Conservation (phyloP, 2,888 invertebrate species). For the Antheraea yamamai region DNA sequence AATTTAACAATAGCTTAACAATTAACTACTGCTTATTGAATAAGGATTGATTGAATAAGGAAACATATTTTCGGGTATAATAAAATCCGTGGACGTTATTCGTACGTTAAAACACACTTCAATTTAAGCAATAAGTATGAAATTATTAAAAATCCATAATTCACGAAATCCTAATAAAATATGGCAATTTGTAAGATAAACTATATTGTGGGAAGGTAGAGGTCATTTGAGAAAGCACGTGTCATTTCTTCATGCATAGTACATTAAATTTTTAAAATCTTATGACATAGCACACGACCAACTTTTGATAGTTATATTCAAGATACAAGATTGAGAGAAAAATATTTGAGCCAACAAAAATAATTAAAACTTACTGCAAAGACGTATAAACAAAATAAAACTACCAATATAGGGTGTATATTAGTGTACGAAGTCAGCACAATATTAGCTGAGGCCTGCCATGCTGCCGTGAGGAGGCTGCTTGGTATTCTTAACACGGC, state of each 20-base stretch:
- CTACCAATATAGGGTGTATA: constrained; percentile 48
- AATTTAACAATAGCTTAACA: not conserved
- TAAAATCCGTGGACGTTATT: not conserved
- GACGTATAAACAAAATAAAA: constrained; percentile 53
- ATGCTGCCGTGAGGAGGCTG: constrained; percentile 42
- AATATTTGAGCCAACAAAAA: constrained; percentile 4
- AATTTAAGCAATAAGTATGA: not conserved
- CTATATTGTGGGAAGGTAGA: too few relatives aligned
- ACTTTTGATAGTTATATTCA: not conserved
- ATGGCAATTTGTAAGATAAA: too few relatives aligned
- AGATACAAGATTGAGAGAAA: not conserved
- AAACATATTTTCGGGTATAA: not conserved
- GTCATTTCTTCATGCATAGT: too few relatives aligned
- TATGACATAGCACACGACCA: not conserved
- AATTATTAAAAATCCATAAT: too few relatives aligned
- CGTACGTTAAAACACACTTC: not conserved
- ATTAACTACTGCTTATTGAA: not conserved
- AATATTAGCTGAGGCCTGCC: constrained; percentile 60
- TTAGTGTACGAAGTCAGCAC: constrained; percentile 67
- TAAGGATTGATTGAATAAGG: too few relatives aligned
- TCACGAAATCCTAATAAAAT: too few relatives aligned
- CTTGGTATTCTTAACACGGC: constrained; percentile 65
- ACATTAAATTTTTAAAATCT: too few relatives aligned
- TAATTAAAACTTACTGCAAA: constrained; percentile 35
- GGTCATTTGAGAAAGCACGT: too few relatives aligned